Percentiles rank a stretch among this genome's conserved stretches.
phyloP scores from a whole-genome alignment of 1,140 invertebrate species.

The Panagrolaimus sp. region DNA sequence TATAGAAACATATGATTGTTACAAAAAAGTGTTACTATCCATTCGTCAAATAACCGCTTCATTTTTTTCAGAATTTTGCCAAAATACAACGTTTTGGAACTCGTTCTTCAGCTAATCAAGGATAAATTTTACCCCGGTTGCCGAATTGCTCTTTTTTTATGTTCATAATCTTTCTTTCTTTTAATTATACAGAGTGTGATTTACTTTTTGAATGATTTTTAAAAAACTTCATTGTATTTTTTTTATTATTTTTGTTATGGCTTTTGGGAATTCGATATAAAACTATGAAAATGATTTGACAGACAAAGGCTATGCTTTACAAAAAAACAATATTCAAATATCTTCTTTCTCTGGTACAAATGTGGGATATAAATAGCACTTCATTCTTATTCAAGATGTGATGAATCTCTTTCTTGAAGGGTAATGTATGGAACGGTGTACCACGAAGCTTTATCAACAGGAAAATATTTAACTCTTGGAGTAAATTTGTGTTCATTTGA shows the following conservation, averaged over 20 bases:
- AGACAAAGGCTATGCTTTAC: too few relatives aligned
- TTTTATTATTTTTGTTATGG: background rate
- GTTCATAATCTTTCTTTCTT: background rate
- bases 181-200: background rate
- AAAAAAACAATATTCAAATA: too few relatives aligned
- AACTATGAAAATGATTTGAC: too few relatives aligned
- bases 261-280: too few relatives aligned
- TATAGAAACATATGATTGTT: too few relatives aligned
- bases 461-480: conserved; percentile 37
- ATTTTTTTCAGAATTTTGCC: conserved; percentile 50
- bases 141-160: background rate
- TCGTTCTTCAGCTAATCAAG: conserved; percentile 20
- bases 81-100: conserved; percentile 47
- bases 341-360: too few relatives aligned
- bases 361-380: background rate
- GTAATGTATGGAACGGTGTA: conserved; percentile 22
- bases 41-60: too few relatives aligned
- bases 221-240: background rate
- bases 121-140: background rate
- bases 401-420: background rate
- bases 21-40: too few relatives aligned
- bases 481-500: conserved; percentile 36
- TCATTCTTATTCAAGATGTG: background rate
- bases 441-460: conserved; percentile 4
- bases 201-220: background rate